A percentile compares a stretch with the other conserved stretches of the same genome.
Evolutionary conservation across 2,113 vertebrate genomes (phyloP).

Genomic region (Phocoena sinus): DNA sequence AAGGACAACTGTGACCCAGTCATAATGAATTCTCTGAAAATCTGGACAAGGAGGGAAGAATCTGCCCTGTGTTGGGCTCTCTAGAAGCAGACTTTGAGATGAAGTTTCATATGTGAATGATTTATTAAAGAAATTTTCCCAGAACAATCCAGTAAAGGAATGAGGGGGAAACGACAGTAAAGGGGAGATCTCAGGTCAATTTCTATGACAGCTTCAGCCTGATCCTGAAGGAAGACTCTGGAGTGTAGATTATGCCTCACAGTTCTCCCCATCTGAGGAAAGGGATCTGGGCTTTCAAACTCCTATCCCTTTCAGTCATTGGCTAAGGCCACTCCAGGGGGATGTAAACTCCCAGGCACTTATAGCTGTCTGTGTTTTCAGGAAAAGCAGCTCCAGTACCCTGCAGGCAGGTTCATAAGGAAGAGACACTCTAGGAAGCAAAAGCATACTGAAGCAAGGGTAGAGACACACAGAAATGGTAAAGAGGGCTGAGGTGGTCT

Average conservation of each 20-base stretch:
- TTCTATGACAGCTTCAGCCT: not conserved
- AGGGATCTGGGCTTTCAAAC: not conserved
- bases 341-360: not conserved
- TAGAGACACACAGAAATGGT: not conserved
- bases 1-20: not conserved
- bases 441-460: not conserved
- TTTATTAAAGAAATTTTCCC: not conserved
- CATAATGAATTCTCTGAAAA: not conserved
- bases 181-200: not conserved
- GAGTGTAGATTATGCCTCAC: not conserved
- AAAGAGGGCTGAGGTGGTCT: not conserved
- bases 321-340: not conserved
- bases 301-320: not conserved
- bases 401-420: not conserved
- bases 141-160: not conserved
- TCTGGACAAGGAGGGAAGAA: not conserved
- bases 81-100: conserved; percentile 8
- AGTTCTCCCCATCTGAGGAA: not conserved
- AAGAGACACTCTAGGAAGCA: not conserved
- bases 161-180: not conserved
- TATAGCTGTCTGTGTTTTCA: not conserved
- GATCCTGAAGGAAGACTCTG: not conserved
- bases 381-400: not conserved
- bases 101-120: not conserved
- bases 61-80: not conserved